Evolutionary conservation across 1,140 invertebrate genomes (phyloP).

Genomic region (Drosophila baimaii): DNA sequence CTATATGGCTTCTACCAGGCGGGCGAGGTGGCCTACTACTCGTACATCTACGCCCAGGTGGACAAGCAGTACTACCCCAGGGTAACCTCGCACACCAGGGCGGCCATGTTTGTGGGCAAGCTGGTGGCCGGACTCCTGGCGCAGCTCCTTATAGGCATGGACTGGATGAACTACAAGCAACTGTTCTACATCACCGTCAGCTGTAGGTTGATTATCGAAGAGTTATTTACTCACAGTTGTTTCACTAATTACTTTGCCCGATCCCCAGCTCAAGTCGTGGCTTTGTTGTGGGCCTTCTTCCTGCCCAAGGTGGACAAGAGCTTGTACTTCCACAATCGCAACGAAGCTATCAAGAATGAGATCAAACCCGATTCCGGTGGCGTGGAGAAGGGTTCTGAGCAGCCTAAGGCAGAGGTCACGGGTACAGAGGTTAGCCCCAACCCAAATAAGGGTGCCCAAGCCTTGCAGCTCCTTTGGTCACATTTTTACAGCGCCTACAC

Average conservation of each 20-base stretch:
- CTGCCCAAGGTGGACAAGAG: constrained; percentile 91
- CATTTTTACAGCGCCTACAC: constrained; percentile 91
- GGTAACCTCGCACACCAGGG: constrained; percentile 90
- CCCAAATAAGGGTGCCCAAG: background rate
- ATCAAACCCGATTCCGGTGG: background rate
- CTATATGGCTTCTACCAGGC: constrained; percentile 94
- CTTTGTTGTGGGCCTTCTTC: constrained; percentile 90
- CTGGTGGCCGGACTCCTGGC: constrained; percentile 87
- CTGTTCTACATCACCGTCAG: constrained; percentile 89
- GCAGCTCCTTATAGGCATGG: constrained; percentile 87
- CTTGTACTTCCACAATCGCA: constrained; percentile 90
- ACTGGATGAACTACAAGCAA: constrained; percentile 87
- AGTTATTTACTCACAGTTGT: background rate
- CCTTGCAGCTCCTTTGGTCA: constrained; percentile 86
- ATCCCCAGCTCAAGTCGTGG: constrained; percentile 87
- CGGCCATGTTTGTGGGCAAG: constrained; percentile 88
- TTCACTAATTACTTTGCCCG: constrained; percentile 6
- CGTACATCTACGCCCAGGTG: constrained; percentile 97
- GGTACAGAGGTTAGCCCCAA: background rate
- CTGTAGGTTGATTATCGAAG: constrained; percentile 82
- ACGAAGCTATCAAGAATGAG: background rate
- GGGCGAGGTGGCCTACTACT: constrained; percentile 95
- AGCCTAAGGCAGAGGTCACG: background rate
- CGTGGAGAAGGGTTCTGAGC: constrained; percentile 9
- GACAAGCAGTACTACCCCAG: constrained; percentile 89